A percentile compares a stretch with the other conserved stretches of the same genome.
Evolutionary conservation across 2,113 vertebrate genomes (phyloP).

Genomic region (Callopanchax toddi): DNA sequence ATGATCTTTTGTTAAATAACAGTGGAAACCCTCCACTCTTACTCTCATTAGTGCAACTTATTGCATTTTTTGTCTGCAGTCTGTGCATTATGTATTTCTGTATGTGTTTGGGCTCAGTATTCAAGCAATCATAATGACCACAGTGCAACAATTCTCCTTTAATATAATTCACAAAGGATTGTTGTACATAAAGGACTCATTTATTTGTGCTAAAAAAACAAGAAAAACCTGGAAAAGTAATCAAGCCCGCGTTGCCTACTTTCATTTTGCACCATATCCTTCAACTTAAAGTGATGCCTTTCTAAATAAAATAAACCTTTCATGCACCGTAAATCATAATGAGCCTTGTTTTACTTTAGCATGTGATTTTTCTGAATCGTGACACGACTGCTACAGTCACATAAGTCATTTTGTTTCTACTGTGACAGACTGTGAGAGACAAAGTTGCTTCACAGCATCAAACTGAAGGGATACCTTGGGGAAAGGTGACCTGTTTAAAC

Average conservation of each 20-base stretch:
- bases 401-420: conserved; percentile 2
- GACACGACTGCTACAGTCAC: conserved; percentile 2
- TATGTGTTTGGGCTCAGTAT: too few species aligned
- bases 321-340: neutral
- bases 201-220: too few species aligned
- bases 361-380: conserved; percentile 19
- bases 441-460: conserved; percentile 57
- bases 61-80: too few species aligned
- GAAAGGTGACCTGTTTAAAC: conserved; percentile 74
- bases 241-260: conserved; percentile 6
- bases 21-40: too few species aligned
- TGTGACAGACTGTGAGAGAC: conserved; percentile 65
- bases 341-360: neutral
- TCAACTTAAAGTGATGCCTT: neutral
- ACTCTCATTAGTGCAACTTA: too few species aligned
- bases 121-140: too few species aligned
- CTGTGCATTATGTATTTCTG: too few species aligned
- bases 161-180: too few species aligned
- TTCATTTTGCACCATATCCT: conserved; percentile 4
- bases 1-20: too few species aligned
- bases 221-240: conserved; percentile 1
- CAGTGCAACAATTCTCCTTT: too few species aligned
- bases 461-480: conserved; percentile 63
- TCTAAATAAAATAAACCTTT: conserved; percentile 21
- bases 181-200: too few species aligned